A percentile compares a stretch with the other conserved stretches of the same genome.
These are phyloP conservation scores for Drosophila meridionalis DNA, from an alignment of 2,888 invertebrate species.

Conservation along the genomic window DNA sequence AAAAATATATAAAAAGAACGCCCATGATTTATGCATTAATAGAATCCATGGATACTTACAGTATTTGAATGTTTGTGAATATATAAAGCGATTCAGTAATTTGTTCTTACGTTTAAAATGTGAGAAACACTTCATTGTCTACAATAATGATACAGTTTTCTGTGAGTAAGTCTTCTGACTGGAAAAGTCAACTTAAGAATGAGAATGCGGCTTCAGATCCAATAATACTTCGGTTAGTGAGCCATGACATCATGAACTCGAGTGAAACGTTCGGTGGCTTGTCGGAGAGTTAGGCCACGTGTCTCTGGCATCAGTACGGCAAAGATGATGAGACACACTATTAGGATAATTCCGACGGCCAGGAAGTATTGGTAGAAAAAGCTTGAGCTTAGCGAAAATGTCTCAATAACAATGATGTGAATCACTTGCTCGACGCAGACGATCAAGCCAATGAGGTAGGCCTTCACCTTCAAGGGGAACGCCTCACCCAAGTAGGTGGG, in stretches of 20 bases:
- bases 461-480: slow-evolving; percentile 72
- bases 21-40: not conserved
- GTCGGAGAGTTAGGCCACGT: slow-evolving; percentile 48
- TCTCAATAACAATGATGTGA: slow-evolving; percentile 63
- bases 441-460: slow-evolving; percentile 62
- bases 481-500: slow-evolving; percentile 78
- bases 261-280: slow-evolving; percentile 62
- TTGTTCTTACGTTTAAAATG: not conserved
- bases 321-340: slow-evolving; percentile 49
- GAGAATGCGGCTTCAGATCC: not conserved
- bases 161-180: not conserved
- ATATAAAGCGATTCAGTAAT: not conserved
- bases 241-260: slow-evolving; percentile 49
- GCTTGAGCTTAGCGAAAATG: not conserved
- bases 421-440: slow-evolving; percentile 72
- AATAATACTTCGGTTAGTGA: slow-evolving; percentile 37
- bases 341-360: slow-evolving; percentile 58
- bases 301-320: slow-evolving; percentile 64
- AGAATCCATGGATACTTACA: not conserved
- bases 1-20: not conserved
- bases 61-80: not conserved
- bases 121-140: slow-evolving; percentile 1
- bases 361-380: slow-evolving; percentile 51
- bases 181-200: not conserved
- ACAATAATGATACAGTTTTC: not conserved